phyloP scores from a whole-genome alignment of 2,888 invertebrate genomes.

The Neoitamus cyanurus region DNA sequence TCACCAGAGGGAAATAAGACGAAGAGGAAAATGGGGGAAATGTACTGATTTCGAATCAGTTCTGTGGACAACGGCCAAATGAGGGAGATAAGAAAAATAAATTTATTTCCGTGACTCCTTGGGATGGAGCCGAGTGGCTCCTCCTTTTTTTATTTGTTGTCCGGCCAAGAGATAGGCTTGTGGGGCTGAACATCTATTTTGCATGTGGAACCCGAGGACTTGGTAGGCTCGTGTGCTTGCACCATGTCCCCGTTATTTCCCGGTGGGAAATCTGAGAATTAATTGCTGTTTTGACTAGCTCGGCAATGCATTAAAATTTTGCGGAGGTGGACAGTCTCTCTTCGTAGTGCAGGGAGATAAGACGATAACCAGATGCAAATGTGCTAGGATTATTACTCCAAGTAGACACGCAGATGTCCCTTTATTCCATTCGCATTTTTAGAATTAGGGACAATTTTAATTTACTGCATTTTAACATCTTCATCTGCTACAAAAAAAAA shows the following conservation, averaged over 20 bases:
- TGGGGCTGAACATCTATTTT: not conserved
- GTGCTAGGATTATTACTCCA: not conserved
- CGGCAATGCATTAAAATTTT: not conserved
- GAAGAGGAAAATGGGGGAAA: not conserved
- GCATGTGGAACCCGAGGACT: not conserved
- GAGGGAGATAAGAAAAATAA: conserved; percentile 1
- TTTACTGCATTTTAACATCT: too few relatives aligned
- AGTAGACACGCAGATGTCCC: too few relatives aligned
- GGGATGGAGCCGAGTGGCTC: not conserved
- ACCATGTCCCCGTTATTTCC: not conserved
- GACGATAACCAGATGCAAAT: not conserved
- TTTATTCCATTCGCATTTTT: too few relatives aligned
- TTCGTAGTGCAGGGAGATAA: not conserved
- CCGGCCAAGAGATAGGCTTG: not conserved
- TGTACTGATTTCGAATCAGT: not conserved
- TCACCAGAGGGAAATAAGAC: not conserved
- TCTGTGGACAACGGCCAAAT: not conserved
- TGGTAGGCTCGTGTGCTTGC: not conserved
- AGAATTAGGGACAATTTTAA: too few relatives aligned
- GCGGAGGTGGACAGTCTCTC: not conserved
- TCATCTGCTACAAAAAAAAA: too few relatives aligned
- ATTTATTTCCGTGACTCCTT: conserved; percentile 5
- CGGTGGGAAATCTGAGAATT: not conserved
- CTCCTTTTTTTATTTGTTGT: not conserved
- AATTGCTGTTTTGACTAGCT: not conserved